Evolutionary conservation across 2,888 invertebrate species (phyloP).

Genomic region (Pammene aurita): DNA sequence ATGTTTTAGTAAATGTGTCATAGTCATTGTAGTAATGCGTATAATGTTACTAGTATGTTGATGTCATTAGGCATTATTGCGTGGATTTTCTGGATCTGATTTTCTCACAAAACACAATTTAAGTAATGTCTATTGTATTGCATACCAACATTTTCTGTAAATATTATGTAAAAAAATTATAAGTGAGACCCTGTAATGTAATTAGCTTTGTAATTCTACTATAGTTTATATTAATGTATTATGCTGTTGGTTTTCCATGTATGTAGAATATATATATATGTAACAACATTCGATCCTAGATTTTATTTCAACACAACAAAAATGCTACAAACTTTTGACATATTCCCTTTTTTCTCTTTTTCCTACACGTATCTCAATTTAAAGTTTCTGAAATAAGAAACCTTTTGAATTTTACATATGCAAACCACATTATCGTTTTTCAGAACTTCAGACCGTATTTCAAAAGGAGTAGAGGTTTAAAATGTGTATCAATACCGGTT

Average conservation of each 20-base stretch:
- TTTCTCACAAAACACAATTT: neutral
- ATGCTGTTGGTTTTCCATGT: too few relatives aligned
- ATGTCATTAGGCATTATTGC: conserved; percentile 8
- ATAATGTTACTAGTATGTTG: conserved; percentile 4
- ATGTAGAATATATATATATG: too few relatives aligned
- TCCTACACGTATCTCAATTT: neutral
- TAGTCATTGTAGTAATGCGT: too few relatives aligned
- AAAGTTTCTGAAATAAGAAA: neutral
- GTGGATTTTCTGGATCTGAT: conserved; percentile 2
- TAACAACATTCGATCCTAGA: too few relatives aligned
- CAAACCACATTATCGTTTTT: neutral
- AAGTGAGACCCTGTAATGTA: too few relatives aligned
- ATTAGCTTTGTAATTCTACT: too few relatives aligned
- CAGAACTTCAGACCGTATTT: neutral
- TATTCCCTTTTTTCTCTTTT: neutral
- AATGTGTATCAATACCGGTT: neutral
- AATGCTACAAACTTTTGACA: too few relatives aligned
- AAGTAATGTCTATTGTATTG: neutral
- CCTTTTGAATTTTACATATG: conserved; percentile 3
- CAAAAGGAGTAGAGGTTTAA: neutral
- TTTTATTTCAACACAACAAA: too few relatives aligned
- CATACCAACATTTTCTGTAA: too few relatives aligned
- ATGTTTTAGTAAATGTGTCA: too few relatives aligned
- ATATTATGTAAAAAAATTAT: too few relatives aligned
- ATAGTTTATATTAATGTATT: too few relatives aligned